These are phyloP conservation scores for Tetraneura akinire DNA, from an alignment of 1,140 invertebrate genomes.

Conservation along the genomic window DNA sequence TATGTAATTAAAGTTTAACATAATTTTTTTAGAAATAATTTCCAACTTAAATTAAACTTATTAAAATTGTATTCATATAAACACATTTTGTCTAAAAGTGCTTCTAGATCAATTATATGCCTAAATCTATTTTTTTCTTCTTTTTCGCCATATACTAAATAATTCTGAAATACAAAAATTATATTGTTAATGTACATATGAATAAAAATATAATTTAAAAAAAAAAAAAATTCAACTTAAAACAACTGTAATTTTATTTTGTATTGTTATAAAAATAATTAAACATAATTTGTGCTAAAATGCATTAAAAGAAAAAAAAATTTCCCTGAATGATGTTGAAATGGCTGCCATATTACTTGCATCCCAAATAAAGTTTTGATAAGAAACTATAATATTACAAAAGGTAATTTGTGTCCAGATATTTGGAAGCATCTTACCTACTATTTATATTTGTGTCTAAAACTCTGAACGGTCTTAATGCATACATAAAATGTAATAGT, in stretches of 20 bases:
- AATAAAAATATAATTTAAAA: neutral
- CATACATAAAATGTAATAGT: too few relatives aligned
- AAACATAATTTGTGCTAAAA: too few relatives aligned
- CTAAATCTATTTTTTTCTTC: too few relatives aligned
- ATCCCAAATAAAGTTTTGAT: neutral
- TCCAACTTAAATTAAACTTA: slow-evolving; percentile 19
- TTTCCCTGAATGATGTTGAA: too few relatives aligned
- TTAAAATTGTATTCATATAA: neutral
- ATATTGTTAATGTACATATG: neutral
- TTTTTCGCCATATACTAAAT: slow-evolving; percentile 12
- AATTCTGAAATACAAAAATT: slow-evolving; percentile 8
- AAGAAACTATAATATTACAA: neutral
- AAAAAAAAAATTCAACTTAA: neutral
- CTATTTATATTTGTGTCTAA: too few relatives aligned
- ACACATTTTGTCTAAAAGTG: neutral
- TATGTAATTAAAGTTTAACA: too few relatives aligned
- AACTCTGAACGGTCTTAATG: too few relatives aligned
- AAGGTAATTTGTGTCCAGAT: too few relatives aligned
- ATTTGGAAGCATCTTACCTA: too few relatives aligned
- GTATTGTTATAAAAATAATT: too few relatives aligned
- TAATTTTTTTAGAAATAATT: neutral
- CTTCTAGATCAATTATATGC: neutral
- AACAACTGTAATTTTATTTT: neutral
- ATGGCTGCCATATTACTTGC: neutral
- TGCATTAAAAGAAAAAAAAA: too few relatives aligned